Evolutionary conservation across 2,113 vertebrate genomes (phyloP), one percentile per base, ranked within the genome.

Genomic region (Lota lota): DNA sequence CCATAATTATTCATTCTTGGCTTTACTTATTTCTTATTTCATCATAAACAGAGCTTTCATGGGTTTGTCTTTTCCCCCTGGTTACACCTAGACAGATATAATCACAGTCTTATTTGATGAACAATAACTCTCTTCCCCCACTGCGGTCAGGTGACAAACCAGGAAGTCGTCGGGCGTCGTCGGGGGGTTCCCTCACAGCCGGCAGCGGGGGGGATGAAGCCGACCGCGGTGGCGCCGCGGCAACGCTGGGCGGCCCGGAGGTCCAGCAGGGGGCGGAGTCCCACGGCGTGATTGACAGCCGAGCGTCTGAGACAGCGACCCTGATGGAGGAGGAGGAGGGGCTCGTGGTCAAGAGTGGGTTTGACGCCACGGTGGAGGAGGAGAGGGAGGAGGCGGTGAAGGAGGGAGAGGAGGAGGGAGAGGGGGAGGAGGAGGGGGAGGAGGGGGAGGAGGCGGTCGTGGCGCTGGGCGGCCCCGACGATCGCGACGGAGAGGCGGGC

Each of bases 91-190:
- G 36, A 40, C 11, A 5, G 36, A 40, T 10, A 40, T 40, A 40
- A 40, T 40, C 36, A 3, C 6, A 1, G 36, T 40, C 7, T 40
- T 40, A 40, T 40, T 5, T 47, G 40, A 47, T 47, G 40, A 47
- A 6, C 40, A 47, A 11, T 47, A 6, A 47, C 40, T 11, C 17
- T 70, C 85, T 89, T 83, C 88, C 81, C 92, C 89, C 86, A 83
- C 92, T 88, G 78, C 79, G 89, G 87, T 87, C 91, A 88, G 86
- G 88, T 69, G 77, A 86, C 88, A 85, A 90, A 71, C 87, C 70
- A 76, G 89, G 87, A 87, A 22, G 2, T 78, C 86, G 86, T 76
- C 89, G 91, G 83, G 86, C 84, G 64, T 82, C 76, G 21, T 69
- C 86, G 19, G 74, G 85, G 82, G 89, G 73, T 81, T 69, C 71